Base-by-base conservation (phyloP, 2,888 invertebrate genomes). In the Andrena bicolor region DNA sequence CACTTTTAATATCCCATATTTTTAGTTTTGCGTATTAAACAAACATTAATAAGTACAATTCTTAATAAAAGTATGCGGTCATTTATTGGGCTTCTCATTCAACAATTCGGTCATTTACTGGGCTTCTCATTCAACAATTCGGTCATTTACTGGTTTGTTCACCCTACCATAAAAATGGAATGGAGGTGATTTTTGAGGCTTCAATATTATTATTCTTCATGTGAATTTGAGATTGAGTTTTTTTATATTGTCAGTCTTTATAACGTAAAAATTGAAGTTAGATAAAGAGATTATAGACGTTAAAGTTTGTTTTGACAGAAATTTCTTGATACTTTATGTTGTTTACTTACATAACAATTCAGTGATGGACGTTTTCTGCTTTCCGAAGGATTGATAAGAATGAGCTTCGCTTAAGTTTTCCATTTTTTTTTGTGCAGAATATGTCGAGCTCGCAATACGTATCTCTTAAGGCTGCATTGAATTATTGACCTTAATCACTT, bases 401-500 rank as follows among this genome's bases (percentile, higher is more conserved):
- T n/a, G 58, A 41, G 26, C 23, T 41, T 41, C 4, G 6, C n/a
- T 2, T 20, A 58, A 32, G 49, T 51, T 77, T 41, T 51, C 16
- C 58, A 16, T 26, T 61, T 61, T 32, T 32, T 10, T 60, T 72
- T 60, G 8, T n/a, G n/a, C 8, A 58, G 16, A 51, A 35, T 58
- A 28, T 56, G 10, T 49, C 35, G 16, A 69, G 35, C 28, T 10
- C 10, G 28, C 10, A 6, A 35, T 60, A 60, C 60, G 41, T 77
- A 65, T 79, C 56, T 74, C 70, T 66, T 56, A 26, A 32, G 66
- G 35, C 63, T 75, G 58, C 70, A 58, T 68, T 72, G 58, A 82
- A 82, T 82, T 76, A 80, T 82, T 80, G 75, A 80, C 80, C 81
- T 63, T 75, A 80, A 82, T 80, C 81, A 76, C 81, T 82, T 75